These are phyloP conservation scores for Hypsopygia costalis DNA, from an alignment of 2,888 invertebrate genomes.

Conservation along the genomic window DNA sequence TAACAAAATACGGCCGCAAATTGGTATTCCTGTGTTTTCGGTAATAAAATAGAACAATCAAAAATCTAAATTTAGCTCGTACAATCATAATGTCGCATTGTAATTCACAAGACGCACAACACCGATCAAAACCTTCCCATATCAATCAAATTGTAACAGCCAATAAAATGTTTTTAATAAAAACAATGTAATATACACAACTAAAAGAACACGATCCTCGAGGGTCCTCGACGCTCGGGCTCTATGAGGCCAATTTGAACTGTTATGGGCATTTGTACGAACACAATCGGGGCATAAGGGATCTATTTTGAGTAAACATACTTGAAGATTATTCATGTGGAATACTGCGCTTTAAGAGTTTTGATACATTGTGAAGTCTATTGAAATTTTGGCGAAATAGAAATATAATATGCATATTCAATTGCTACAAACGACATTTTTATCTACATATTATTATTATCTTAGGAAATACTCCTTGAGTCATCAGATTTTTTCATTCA, in stretches of 20 bases:
- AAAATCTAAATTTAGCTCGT: constrained; percentile 6
- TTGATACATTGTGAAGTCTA: no score
- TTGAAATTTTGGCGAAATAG: no score
- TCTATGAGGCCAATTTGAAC: constrained; percentile 54
- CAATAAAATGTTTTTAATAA: constrained; percentile 52
- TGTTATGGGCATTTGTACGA: constrained; percentile 54
- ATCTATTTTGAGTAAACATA: constrained; percentile 73
- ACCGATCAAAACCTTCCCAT: constrained; percentile 46
- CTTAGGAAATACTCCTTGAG: no score
- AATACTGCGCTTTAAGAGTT: constrained; percentile 26
- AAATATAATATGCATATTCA: no score
- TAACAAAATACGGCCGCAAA: no score
- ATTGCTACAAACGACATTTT: no score
- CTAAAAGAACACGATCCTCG: constrained; percentile 49
- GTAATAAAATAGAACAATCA: constrained; percentile 8
- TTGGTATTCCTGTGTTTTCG: not conserved
- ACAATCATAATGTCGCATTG: constrained; percentile 1
- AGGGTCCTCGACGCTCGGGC: constrained; percentile 32
- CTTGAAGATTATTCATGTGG: constrained; percentile 53
- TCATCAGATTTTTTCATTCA: no score
- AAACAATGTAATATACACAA: constrained; percentile 58
- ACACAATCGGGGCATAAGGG: constrained; percentile 53
- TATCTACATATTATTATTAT: no score
- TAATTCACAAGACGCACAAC: constrained; percentile 5
- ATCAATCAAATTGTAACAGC: constrained; percentile 57